phyloP scores from a whole-genome alignment of 2,797 vertebrate genomes.

The Bufotes viridis region DNA sequence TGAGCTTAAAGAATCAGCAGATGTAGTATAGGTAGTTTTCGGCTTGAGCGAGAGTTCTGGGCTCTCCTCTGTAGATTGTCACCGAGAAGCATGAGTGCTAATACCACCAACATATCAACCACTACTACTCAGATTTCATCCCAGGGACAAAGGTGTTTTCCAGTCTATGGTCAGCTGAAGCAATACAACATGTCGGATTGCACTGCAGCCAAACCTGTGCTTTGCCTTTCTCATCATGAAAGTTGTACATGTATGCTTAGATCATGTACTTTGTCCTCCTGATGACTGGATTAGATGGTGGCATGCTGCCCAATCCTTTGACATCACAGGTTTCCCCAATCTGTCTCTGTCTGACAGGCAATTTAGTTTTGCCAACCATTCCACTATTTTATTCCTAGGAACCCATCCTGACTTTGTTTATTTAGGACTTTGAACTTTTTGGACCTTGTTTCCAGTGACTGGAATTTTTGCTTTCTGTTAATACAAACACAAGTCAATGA shows the following conservation, averaged over 20 bases:
- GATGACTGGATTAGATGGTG: neutral
- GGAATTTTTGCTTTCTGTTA: neutral
- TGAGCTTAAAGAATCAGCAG: too few relatives aligned
- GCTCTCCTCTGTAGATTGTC: too few relatives aligned
- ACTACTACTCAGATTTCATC: too few relatives aligned
- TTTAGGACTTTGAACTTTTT: neutral
- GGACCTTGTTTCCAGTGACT: neutral
- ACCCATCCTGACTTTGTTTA: neutral
- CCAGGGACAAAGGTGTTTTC: neutral
- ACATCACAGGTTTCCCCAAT: neutral
- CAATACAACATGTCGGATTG: too few relatives aligned
- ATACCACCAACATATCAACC: too few relatives aligned
- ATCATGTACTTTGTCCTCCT: neutral
- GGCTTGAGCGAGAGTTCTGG: too few relatives aligned
- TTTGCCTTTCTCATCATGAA: too few relatives aligned
- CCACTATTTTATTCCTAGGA: neutral
- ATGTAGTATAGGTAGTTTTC: too few relatives aligned
- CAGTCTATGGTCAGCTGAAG: neutral
- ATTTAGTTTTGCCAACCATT: neutral
- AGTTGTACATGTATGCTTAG: neutral
- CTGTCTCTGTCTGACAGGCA: neutral
- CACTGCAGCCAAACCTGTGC: neutral
- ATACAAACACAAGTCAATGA: too few relatives aligned
- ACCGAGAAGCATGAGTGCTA: too few relatives aligned
- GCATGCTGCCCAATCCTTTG: neutral